Conservation (phyloP, 2,113 vertebrate species). For the Grammomys surdaster region DNA sequence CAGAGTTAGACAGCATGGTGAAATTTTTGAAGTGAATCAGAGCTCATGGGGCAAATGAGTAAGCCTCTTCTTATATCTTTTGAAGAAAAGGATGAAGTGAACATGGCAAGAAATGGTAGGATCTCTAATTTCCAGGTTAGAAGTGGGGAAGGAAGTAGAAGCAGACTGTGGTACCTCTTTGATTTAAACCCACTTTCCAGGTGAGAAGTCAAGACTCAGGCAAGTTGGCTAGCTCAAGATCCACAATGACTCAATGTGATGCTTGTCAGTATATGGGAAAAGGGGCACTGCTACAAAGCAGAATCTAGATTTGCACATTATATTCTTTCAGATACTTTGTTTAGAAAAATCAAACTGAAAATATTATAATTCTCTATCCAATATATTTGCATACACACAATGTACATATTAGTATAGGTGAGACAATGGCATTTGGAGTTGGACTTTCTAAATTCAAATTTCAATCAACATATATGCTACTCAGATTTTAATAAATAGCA, state of each 20-base stretch:
- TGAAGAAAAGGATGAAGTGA: rapidly evolving
- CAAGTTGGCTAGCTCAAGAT: background rate
- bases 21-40: background rate
- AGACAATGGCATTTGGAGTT: background rate
- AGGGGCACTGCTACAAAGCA: too few species aligned
- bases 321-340: too few species aligned
- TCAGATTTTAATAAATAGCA: background rate
- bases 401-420: background rate
- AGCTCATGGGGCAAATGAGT: background rate
- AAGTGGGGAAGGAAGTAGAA: background rate
- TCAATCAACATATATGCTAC: background rate
- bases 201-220: background rate
- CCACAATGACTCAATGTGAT: background rate
- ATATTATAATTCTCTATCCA: background rate
- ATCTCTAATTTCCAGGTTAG: background rate
- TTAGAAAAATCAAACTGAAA: background rate
- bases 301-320: too few species aligned
- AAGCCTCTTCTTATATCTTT: background rate
- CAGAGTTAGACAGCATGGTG: background rate
- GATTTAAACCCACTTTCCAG: background rate
- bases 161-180: background rate
- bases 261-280: background rate
- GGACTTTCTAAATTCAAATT: background rate
- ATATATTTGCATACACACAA: background rate
- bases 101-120: background rate